These are phyloP conservation scores for Datnioides undecimradiatus DNA, from an alignment of 2,113 vertebrate genomes.

Conservation along the genomic window DNA sequence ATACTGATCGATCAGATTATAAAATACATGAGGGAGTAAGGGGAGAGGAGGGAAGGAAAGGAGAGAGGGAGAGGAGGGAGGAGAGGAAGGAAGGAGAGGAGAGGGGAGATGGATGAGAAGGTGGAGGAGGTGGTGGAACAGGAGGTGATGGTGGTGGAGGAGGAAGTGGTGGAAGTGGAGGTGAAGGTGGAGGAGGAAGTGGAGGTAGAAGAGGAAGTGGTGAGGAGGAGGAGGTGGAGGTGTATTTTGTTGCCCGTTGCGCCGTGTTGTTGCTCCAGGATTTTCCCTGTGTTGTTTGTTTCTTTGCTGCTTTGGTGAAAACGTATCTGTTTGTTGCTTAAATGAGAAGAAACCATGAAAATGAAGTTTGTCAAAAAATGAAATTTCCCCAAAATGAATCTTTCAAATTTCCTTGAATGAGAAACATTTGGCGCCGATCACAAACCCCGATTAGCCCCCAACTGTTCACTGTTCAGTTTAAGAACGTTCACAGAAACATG, in stretches of 20 bases:
- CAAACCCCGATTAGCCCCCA: too few relatives aligned
- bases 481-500: too few relatives aligned
- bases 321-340: conserved; percentile 13
- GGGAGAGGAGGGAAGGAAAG: not conserved
- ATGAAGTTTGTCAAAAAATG: not conserved
- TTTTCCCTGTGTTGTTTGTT: not conserved
- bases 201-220: not conserved
- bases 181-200: not conserved
- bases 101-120: not conserved
- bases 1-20: conserved; percentile 79
- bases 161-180: not conserved
- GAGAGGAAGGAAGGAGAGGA: not conserved
- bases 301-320: conserved; percentile 59
- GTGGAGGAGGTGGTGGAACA: not conserved
- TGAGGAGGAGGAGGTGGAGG: not conserved
- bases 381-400: not conserved
- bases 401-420: not conserved
- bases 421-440: too few relatives aligned
- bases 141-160: conserved; percentile 24
- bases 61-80: not conserved
- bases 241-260: not conserved
- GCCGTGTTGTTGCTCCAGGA: conserved; percentile 11
- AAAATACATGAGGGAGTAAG: conserved; percentile 79
- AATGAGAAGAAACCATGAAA: not conserved
- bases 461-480: too few relatives aligned